Evolutionary conservation across 2,888 invertebrate genomes (phyloP).

Genomic region (Agonum fuliginosum): DNA sequence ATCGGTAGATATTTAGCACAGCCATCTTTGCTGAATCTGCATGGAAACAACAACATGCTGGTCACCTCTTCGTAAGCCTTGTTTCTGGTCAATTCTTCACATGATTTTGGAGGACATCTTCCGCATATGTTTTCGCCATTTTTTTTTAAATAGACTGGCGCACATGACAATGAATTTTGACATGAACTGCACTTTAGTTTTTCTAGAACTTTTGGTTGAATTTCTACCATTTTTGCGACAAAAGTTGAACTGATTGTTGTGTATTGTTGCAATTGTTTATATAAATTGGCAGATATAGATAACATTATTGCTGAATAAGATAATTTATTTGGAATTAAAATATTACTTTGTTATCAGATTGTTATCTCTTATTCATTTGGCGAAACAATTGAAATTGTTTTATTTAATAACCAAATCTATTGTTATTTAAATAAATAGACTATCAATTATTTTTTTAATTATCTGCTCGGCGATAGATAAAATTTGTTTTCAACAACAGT

Average conservation of each 20-base stretch:
- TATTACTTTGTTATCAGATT: too few species aligned
- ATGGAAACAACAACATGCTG: constrained; percentile 21
- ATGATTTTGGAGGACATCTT: constrained; percentile 1
- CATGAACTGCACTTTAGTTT: constrained; percentile 15
- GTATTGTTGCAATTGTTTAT: not conserved
- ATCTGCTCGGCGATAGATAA: too few species aligned
- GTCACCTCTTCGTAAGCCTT: constrained; percentile 13
- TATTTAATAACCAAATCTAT: too few species aligned
- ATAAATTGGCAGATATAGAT: not conserved
- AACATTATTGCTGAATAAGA: too few species aligned
- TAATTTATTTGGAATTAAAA: too few species aligned
- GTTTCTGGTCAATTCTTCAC: constrained; percentile 3
- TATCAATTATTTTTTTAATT: too few species aligned
- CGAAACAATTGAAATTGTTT: too few species aligned
- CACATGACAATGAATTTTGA: constrained; percentile 9
- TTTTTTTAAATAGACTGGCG: constrained; percentile 26
- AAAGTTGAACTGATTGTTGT: not conserved
- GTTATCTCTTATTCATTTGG: too few species aligned
- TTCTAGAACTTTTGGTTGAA: not conserved
- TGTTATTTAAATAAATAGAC: too few species aligned
- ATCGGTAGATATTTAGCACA: not conserved
- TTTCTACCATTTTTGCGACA: constrained; percentile 17
- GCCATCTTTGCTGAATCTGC: constrained; percentile 31
- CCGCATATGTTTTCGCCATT: constrained; percentile 46
- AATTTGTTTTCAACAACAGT: too few species aligned